phyloP scores from a whole-genome alignment of 2,888 invertebrate genomes.

The Phorcus lineatus region DNA sequence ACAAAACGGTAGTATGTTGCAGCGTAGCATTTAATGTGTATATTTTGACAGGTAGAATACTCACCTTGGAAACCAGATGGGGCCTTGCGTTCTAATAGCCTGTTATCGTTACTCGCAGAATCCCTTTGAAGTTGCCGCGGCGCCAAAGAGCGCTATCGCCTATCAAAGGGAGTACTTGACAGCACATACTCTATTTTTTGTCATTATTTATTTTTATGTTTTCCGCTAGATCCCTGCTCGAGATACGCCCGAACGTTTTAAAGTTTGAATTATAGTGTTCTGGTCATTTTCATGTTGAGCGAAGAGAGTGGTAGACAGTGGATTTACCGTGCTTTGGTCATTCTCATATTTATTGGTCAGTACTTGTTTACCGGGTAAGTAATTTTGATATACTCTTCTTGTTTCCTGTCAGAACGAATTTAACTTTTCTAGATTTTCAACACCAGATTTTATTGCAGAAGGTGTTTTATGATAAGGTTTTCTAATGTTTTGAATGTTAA shows the following conservation, averaged over 20 bases:
- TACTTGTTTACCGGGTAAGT: neutral
- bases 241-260: neutral
- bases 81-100: neutral
- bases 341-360: neutral
- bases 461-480: too few relatives aligned
- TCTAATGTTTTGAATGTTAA: too few relatives aligned
- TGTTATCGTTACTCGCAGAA: neutral
- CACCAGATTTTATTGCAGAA: too few relatives aligned
- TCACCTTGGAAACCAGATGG: neutral
- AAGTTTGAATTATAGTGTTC: neutral
- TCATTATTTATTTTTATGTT: constrained; percentile 7
- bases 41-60: neutral
- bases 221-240: neutral
- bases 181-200: constrained; percentile 5
- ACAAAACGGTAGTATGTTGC: neutral
- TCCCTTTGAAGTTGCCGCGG: constrained; percentile 4
- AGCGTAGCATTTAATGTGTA: constrained; percentile 7
- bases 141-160: neutral
- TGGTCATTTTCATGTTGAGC: constrained; percentile 13
- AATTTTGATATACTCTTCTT: too few relatives aligned
- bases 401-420: too few relatives aligned
- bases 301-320: neutral
- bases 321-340: neutral
- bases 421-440: too few relatives aligned
- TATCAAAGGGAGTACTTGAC: constrained; percentile 2